Evolutionary conservation across 2,888 invertebrate genomes (phyloP).

Genomic region (Drosophila nigricruria): DNA sequence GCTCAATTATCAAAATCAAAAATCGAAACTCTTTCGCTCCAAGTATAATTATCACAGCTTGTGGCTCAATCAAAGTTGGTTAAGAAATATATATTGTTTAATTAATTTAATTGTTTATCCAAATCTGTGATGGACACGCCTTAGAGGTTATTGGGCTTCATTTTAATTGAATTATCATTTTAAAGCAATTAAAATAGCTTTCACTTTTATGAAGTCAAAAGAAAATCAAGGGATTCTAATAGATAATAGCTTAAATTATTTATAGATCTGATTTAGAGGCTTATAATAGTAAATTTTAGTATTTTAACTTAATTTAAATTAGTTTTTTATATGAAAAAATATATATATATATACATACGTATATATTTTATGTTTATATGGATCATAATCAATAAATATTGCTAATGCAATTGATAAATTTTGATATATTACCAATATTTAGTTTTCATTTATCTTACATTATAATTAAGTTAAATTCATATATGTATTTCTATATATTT

Average conservation of each 20-base stretch:
- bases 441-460: background rate
- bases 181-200: background rate
- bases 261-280: no score
- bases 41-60: conserved; percentile 43
- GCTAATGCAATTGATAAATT: background rate
- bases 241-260: background rate
- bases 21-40: conserved; percentile 20
- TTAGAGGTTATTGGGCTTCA: background rate
- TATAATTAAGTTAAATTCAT: background rate
- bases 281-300: no score
- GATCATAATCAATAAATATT: background rate
- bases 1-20: conserved; percentile 24
- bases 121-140: conserved; percentile 8
- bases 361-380: background rate
- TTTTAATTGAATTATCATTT: conserved; percentile 4
- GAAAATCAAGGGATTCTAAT: background rate
- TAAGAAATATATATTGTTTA: background rate
- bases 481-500: background rate
- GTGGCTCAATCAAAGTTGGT: conserved; percentile 25
- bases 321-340: background rate
- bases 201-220: background rate
- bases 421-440: background rate
- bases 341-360: background rate
- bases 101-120: background rate
- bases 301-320: no score